These are phyloP conservation scores for Chelonus formosanus DNA, from an alignment of 2,888 invertebrate genomes.

Conservation along the genomic window DNA sequence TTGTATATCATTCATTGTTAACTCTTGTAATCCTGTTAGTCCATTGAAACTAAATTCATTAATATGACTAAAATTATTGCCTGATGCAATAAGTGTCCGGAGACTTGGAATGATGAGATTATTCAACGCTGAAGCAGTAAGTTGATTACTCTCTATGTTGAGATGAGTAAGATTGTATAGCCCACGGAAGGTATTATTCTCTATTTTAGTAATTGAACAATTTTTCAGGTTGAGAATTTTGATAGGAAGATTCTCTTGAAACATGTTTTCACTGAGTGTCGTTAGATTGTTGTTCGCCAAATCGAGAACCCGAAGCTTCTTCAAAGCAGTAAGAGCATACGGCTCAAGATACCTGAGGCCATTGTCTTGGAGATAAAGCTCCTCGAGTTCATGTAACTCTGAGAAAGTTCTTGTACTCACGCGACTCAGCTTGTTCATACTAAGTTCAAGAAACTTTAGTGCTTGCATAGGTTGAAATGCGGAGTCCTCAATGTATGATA, in stretches of 20 bases:
- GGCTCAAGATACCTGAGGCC: slow-evolving; percentile 75
- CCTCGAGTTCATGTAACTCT: slow-evolving; percentile 81
- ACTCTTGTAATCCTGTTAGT: slow-evolving; percentile 79
- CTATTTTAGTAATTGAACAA: slow-evolving; percentile 79
- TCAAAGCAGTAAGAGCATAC: slow-evolving; percentile 77
- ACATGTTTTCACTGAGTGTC: slow-evolving; percentile 77
- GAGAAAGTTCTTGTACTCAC: slow-evolving; percentile 80
- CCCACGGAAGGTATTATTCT: slow-evolving; percentile 76
- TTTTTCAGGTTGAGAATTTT: slow-evolving; percentile 78
- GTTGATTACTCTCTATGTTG: slow-evolving; percentile 78
- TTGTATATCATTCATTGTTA: slow-evolving; percentile 76
- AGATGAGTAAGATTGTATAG: slow-evolving; percentile 80
- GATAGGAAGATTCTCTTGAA: slow-evolving; percentile 79
- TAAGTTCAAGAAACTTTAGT: slow-evolving; percentile 82
- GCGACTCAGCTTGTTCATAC: slow-evolving; percentile 77
- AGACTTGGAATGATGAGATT: slow-evolving; percentile 80
- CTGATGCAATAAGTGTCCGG: slow-evolving; percentile 76
- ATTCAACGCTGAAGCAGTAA: slow-evolving; percentile 75
- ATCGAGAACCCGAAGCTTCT: slow-evolving; percentile 79
- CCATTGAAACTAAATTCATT: slow-evolving; percentile 79
- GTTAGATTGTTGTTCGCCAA: slow-evolving; percentile 81
- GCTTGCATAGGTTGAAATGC: slow-evolving; percentile 82
- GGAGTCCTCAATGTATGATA: slow-evolving; percentile 81
- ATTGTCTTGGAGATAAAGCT: slow-evolving; percentile 81
- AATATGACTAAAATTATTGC: slow-evolving; percentile 80